Conservation (phyloP, 2,113 vertebrate species). For the Lampris megalopsis region DNA sequence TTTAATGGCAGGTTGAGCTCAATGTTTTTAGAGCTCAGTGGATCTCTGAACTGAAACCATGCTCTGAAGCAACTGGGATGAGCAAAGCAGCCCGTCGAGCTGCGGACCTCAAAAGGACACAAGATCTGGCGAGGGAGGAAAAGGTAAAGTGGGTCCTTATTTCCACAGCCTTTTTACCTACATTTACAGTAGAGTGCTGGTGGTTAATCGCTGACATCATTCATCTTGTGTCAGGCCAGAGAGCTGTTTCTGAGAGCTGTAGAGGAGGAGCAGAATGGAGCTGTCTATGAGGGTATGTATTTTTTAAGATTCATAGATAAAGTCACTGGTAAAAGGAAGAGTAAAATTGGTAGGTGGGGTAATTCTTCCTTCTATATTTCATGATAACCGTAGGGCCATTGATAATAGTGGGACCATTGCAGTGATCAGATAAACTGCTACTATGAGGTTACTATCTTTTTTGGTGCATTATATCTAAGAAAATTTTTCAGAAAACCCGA, state of each 20-base stretch:
- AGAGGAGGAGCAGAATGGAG: slow-evolving; percentile 95
- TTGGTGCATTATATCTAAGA: too few species aligned
- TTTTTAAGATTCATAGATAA: slow-evolving; percentile 23
- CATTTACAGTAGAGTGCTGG: neutral
- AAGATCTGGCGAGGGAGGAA: slow-evolving; percentile 90
- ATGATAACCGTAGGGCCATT: too few species aligned
- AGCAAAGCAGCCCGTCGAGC: slow-evolving; percentile 78
- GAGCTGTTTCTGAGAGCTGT: slow-evolving; percentile 96
- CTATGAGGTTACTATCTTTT: too few species aligned
- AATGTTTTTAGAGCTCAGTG: slow-evolving; percentile 94
- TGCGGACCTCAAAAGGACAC: slow-evolving; percentile 85
- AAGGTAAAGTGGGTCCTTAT: slow-evolving; percentile 80
- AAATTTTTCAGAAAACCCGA: too few species aligned
- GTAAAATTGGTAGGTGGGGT: neutral
- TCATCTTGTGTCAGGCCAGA: slow-evolving; percentile 84
- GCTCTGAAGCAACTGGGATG: slow-evolving; percentile 76
- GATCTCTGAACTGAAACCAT: slow-evolving; percentile 96
- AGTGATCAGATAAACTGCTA: too few species aligned
- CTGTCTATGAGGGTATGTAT: slow-evolving; percentile 92
- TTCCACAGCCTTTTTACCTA: neutral
- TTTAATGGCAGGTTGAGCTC: slow-evolving; percentile 87
- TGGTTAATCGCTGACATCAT: slow-evolving; percentile 9
- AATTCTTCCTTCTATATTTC: too few species aligned
- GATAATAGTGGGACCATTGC: too few species aligned
- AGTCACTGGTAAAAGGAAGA: neutral